Conservation (phyloP, 2,797 vertebrate genomes). For the Etheostoma nigrum region DNA sequence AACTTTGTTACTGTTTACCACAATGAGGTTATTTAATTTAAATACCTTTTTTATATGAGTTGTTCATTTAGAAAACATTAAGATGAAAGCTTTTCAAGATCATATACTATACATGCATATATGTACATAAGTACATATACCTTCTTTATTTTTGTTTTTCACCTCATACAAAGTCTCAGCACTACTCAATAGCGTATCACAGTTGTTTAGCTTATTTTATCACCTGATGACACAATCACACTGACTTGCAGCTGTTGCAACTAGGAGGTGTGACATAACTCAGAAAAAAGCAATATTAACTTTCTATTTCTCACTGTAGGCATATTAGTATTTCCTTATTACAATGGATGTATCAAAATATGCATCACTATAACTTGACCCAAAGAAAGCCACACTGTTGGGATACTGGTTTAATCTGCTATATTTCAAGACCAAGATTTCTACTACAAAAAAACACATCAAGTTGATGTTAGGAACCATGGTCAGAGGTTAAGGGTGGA, state of each 20-base stretch:
- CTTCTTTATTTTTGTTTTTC: too few species aligned
- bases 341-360: background rate
- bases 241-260: constrained; percentile 24
- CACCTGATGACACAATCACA: too few species aligned
- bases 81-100: too few species aligned
- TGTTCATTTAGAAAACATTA: too few species aligned
- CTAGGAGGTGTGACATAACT: constrained; percentile 39
- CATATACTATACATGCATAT: too few species aligned
- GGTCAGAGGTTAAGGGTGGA: constrained; percentile 29
- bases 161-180: too few species aligned
- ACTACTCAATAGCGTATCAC: too few species aligned
- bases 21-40: too few species aligned
- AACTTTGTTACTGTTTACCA: too few species aligned
- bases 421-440: constrained; percentile 1
- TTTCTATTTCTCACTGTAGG: constrained; percentile 22
- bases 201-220: too few species aligned
- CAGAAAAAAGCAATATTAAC: constrained; percentile 18
- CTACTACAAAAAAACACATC: background rate
- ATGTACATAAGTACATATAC: too few species aligned
- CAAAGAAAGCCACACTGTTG: background rate
- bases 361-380: constrained; percentile 3
- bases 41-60: too few species aligned
- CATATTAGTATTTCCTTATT: constrained; percentile 11
- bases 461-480: background rate
- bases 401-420: background rate